phyloP scores from a whole-genome alignment of 2,888 invertebrate species.

The Drosophila meridionalis region DNA sequence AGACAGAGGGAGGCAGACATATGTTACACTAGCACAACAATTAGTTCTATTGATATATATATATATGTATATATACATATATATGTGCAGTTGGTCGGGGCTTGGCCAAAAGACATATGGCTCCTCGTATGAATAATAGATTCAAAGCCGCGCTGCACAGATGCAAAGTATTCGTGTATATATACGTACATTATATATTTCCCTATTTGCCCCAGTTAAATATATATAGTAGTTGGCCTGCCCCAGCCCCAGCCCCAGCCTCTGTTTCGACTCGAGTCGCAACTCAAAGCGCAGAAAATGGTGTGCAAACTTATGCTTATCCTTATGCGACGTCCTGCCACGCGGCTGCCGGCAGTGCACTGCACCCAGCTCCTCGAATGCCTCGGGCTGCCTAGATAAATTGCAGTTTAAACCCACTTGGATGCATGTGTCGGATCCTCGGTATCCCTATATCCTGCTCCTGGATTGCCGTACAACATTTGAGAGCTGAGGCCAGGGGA shows the following conservation, averaged over 20 bases:
- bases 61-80: conserved; percentile 44
- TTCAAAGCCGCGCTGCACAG: conserved; percentile 62
- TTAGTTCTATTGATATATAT: conserved; percentile 69
- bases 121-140: conserved; percentile 70
- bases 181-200: conserved; percentile 7
- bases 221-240: background rate
- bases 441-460: conserved; percentile 28
- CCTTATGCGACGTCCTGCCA: conserved; percentile 58
- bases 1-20: conserved; percentile 5
- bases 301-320: conserved; percentile 77
- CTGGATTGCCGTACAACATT: conserved; percentile 60
- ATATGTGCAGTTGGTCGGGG: conserved; percentile 31
- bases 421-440: conserved; percentile 69
- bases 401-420: conserved; percentile 78
- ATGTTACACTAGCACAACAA: conserved; percentile 57
- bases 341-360: background rate
- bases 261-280: conserved; percentile 45
- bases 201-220: conserved; percentile 40
- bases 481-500: conserved; percentile 26
- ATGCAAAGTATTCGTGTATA: conserved; percentile 40
- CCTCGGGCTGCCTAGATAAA: conserved; percentile 62
- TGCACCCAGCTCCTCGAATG: background rate
- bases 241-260: conserved; percentile 2
- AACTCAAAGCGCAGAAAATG: conserved; percentile 63
- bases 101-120: conserved; percentile 68